phyloP scores from a whole-genome alignment of 2,797 vertebrate genomes.

The Muraenolepis orangiensis region DNA sequence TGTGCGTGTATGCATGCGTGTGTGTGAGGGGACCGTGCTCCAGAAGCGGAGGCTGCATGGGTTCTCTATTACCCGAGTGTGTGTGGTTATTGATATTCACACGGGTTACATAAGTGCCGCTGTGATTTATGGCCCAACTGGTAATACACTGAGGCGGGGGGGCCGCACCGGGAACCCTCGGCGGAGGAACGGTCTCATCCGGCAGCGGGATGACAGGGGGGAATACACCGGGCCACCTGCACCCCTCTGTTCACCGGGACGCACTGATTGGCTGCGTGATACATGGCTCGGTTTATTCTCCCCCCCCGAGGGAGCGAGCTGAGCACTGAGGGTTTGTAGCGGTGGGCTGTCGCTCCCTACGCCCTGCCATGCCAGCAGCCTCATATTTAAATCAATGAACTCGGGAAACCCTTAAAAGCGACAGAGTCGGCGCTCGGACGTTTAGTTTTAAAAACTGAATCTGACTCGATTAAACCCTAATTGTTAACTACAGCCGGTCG shows the following conservation, averaged over 20 bases:
- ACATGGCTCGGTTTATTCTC: conserved; percentile 40
- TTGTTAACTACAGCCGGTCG: conserved; percentile 43
- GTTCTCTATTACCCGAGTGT: conserved; percentile 19
- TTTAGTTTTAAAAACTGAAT: conserved; percentile 4
- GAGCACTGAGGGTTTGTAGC: neutral
- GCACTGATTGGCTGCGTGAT: conserved; percentile 38
- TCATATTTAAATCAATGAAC: neutral
- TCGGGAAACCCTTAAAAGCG: conserved; percentile 10
- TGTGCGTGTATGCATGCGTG: conserved; percentile 12
- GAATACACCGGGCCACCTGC: conserved; percentile 18
- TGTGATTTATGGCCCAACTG: conserved; percentile 18
- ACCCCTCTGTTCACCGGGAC: conserved; percentile 5
- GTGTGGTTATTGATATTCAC: conserved; percentile 30
- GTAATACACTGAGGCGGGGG: neutral
- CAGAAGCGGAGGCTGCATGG: too few relatives aligned
- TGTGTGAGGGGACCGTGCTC: conserved; percentile 23
- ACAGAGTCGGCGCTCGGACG: neutral
- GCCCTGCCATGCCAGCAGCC: neutral
- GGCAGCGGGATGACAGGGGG: conserved; percentile 15
- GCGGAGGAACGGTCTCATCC: conserved; percentile 16
- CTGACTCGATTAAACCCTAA: conserved; percentile 22
- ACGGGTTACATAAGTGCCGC: conserved; percentile 3
- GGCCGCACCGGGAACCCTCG: conserved; percentile 6
- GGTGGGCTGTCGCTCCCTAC: neutral
- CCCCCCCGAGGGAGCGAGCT: neutral